Base-by-base conservation (phyloP, 2,888 invertebrate species). In the Iselma pallidipennis region DNA sequence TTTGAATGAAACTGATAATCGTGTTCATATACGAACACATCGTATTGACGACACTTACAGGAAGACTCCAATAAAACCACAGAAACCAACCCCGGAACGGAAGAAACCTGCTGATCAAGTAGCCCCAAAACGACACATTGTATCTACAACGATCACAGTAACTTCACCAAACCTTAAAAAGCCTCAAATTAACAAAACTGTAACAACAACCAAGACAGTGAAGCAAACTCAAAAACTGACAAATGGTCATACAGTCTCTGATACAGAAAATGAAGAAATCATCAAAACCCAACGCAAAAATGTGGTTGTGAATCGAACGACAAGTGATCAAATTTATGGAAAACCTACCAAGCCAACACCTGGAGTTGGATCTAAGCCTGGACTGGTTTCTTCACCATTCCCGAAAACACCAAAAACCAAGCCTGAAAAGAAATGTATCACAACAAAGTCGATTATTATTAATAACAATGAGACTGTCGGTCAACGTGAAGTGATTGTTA, bases 401-500 rank as follows among this genome's bases (percentile, higher is more conserved):
- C 29, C 16, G 16, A 62, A 29, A 54, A 45, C 29, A 7, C 1
- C 45, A 60, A 61, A 54, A 69, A 62, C 29, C 69, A 67, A 48
- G 67, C 64, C 61, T 65, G 74, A 66, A 73, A 81, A 66, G 49
- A 85, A 83, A 68, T 83, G 83, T 61, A 80, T 85, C 25, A 82
- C 84, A 42, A 86, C 85, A 0, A 86, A 85, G 73, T 85, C 84
- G 0, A 83, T 84, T 6, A 83, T 84, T 63, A 79, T 85, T 50
- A 82, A 81, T 23, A 69, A 77, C 71, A 71, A 81, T 71, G 63
- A 76, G 68, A 62, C 74, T 65, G 62, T 81, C 16, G 81, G 85
- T 66, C 86, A 86, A 61, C 82, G 85, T 71, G 87, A 88, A 70
- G 80, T 89, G n/a, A 84, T 89, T 28, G 87, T 90, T 59, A 89